A percentile compares a stretch with the other conserved stretches of the same genome.
phyloP scores from a whole-genome alignment of 2,797 vertebrate species.

The Rhodeus uyekii region DNA sequence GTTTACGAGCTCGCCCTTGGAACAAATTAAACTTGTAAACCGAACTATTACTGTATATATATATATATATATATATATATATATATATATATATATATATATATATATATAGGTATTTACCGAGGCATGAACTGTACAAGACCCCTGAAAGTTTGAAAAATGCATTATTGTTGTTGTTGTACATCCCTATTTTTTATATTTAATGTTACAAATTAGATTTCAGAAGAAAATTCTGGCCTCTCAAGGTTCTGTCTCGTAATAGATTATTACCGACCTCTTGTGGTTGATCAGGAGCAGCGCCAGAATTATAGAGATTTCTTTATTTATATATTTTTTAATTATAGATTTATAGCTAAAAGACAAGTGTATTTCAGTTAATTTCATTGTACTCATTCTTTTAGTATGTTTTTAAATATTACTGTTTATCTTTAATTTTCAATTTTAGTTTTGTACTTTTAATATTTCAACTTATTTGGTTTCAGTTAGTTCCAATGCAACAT shows the following conservation, averaged over 20 bases:
- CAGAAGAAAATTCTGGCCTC: neutral
- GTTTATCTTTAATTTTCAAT: neutral
- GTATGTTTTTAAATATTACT: neutral
- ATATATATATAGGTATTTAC: no score
- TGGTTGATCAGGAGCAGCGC: neutral
- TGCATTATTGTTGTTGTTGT: no score
- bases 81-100: no score
- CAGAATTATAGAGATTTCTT: neutral
- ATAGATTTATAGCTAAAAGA: neutral
- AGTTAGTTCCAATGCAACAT: neutral
- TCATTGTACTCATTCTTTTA: neutral
- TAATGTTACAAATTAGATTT: neutral
- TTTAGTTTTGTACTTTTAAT: neutral
- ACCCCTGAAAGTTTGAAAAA: no score
- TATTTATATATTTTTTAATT: no score
- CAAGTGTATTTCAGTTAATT: neutral
- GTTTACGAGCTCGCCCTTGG: no score
- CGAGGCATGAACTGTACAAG: no score
- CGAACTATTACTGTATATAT: no score
- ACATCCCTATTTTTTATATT: neutral
- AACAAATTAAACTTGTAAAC: no score
- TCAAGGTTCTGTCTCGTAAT: neutral
- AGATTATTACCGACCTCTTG: constrained; percentile 6
- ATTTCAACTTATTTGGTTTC: neutral
- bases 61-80: no score